These are phyloP conservation scores for Ashinkailepas kermadecensis DNA, from an alignment of 2,888 invertebrate species.

Conservation along the genomic window DNA sequence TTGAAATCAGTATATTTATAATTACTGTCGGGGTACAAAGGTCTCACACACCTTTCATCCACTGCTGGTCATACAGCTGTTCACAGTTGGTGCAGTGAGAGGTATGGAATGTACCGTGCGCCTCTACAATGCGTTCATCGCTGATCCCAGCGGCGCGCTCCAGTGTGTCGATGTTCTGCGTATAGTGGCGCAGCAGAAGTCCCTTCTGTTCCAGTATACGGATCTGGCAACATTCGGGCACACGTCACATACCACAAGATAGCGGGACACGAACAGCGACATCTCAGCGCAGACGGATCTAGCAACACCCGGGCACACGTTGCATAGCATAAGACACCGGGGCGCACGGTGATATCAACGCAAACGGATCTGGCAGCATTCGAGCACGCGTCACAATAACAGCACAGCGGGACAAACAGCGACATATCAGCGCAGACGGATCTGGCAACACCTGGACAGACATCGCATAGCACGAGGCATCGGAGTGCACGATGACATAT, in stretches of 20 bases:
- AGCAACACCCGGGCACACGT: too few species aligned
- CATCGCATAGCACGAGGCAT: constrained; percentile 40
- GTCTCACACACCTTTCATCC: constrained; percentile 65
- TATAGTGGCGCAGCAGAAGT: constrained; percentile 48
- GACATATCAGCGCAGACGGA: not conserved
- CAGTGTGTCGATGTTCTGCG: constrained; percentile 87
- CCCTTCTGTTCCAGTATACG: constrained; percentile 74
- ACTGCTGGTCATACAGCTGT: constrained; percentile 62
- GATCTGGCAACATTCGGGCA: constrained; percentile 17
- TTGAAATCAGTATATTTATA: too few species aligned
- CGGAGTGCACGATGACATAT: too few species aligned
- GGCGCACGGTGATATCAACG: too few species aligned
- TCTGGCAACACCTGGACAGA: not conserved
- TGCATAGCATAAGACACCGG: too few species aligned
- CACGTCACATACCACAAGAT: too few species aligned
- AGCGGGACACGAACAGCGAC: too few species aligned
- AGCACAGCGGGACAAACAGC: too few species aligned
- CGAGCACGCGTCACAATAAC: too few species aligned
- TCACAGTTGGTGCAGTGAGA: constrained; percentile 69
- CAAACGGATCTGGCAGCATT: too few species aligned
- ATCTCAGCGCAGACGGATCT: too few species aligned
- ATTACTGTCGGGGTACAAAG: too few species aligned
- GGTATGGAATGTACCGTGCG: constrained; percentile 86
- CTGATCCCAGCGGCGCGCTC: constrained; percentile 79
- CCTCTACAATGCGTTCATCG: constrained; percentile 78